Percentiles rank a stretch among this genome's conserved stretches.
Evolutionary conservation across 1,140 invertebrate genomes (phyloP).

Genomic region (Heliconius congener): DNA sequence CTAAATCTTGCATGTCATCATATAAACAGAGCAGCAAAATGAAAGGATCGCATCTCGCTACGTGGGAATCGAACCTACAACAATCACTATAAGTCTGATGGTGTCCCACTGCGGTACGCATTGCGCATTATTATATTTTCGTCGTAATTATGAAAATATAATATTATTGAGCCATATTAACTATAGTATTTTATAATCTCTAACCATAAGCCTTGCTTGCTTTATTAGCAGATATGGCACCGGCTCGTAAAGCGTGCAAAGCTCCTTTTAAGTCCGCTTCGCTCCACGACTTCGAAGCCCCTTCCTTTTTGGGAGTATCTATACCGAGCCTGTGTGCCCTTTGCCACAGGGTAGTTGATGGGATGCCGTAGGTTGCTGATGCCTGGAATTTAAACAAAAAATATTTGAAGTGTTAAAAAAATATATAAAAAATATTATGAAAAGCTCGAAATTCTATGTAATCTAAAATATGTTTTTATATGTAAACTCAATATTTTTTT

Average conservation of each 20-base stretch:
- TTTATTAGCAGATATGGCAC: slow-evolving; percentile 93
- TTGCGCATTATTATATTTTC: no score
- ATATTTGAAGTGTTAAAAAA: background rate
- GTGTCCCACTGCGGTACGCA: no score
- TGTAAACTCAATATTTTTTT: no score
- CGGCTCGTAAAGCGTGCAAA: slow-evolving; percentile 89
- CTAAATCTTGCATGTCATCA: no score
- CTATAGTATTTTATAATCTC: background rate
- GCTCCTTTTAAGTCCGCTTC: slow-evolving; percentile 91
- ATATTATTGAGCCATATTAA: no score
- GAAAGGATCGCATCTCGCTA: no score
- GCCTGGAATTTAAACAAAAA: slow-evolving; percentile 67
- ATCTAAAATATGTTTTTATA: no score
- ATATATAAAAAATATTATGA: background rate
- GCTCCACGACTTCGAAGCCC: slow-evolving; percentile 92
- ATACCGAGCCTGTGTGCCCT: slow-evolving; percentile 92
- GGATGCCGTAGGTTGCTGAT: slow-evolving; percentile 91
- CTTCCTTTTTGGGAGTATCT: slow-evolving; percentile 94
- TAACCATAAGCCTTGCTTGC: slow-evolving; percentile 93
- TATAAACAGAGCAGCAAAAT: no score
- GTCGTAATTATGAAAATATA: no score
- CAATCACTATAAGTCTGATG: no score
- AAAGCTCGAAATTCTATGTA: no score
- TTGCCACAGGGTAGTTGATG: slow-evolving; percentile 94
- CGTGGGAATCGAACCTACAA: no score